phyloP scores from a whole-genome alignment of 2,888 invertebrate genomes.

The Brachyopa scutellaris region DNA sequence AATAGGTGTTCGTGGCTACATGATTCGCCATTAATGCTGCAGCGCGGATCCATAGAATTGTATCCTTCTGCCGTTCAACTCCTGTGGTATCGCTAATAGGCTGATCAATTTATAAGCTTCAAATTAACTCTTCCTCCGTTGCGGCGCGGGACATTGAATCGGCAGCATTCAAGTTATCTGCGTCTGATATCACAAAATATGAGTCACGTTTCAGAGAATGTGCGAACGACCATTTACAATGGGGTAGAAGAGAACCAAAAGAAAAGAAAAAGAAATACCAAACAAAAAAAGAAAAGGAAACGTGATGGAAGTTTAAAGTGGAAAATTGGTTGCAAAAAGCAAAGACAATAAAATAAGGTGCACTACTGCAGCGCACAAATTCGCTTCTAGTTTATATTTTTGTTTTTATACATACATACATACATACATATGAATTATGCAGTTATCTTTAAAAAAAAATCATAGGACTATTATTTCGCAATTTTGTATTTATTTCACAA shows the following conservation, averaged over 20 bases:
- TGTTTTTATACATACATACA: too few species aligned
- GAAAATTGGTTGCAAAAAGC: constrained; percentile 56
- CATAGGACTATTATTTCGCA: too few species aligned
- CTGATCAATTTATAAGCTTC: constrained; percentile 69
- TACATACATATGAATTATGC: too few species aligned
- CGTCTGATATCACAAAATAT: constrained; percentile 69
- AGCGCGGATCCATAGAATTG: not conserved
- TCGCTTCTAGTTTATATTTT: too few species aligned
- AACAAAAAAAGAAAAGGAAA: constrained; percentile 4
- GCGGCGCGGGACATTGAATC: not conserved
- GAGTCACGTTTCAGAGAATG: constrained; percentile 67
- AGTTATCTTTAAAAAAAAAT: too few species aligned
- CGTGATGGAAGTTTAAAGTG: constrained; percentile 53
- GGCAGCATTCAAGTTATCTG: constrained; percentile 44
- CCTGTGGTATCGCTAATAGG: constrained; percentile 63
- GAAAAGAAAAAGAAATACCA: constrained; percentile 9
- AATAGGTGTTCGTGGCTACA: constrained; percentile 48
- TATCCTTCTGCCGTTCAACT: constrained; percentile 9
- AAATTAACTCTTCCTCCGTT: constrained; percentile 56
- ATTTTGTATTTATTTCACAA: too few species aligned
- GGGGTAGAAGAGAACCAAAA: constrained; percentile 1
- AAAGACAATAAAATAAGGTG: too few species aligned
- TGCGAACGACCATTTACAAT: constrained; percentile 18
- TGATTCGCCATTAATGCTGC: constrained; percentile 35
- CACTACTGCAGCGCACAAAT: too few species aligned